A percentile compares a stretch with the other conserved stretches of the same genome.
Conservation (phyloP, 2,113 vertebrate species). For the Zootoca vivipara region DNA sequence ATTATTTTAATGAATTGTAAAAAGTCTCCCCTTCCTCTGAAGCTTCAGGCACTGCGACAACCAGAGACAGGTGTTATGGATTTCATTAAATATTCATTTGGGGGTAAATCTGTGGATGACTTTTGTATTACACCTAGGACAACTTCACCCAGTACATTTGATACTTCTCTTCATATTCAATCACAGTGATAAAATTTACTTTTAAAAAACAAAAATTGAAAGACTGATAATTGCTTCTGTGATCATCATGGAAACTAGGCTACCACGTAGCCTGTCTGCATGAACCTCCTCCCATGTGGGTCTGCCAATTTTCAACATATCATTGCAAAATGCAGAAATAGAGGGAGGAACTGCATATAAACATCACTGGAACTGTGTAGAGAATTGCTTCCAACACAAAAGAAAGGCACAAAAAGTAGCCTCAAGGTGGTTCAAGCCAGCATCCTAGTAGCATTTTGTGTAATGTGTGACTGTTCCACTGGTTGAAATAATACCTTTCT, state of each 20-base stretch:
- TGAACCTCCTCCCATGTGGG: background rate
- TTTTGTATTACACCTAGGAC: background rate
- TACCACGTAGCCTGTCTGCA: background rate
- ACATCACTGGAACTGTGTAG: background rate
- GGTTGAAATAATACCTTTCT: background rate
- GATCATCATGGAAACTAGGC: background rate
- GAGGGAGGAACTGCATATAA: background rate
- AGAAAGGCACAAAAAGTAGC: background rate
- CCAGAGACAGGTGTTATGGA: background rate
- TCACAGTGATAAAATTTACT: background rate
- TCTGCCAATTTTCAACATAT: background rate
- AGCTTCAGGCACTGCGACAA: background rate
- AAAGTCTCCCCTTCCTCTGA: background rate
- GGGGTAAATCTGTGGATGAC: background rate
- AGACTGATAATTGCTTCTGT: background rate
- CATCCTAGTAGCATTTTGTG: background rate
- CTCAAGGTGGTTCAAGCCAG: background rate
- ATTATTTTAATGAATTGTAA: too few species aligned
- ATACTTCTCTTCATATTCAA: background rate
- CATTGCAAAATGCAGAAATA: background rate
- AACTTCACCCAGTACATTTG: background rate
- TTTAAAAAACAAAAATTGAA: background rate
- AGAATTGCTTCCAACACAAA: background rate
- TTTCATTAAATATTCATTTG: background rate
- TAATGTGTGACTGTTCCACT: background rate